Conservation (phyloP, 2,113 vertebrate genomes). For the Panthera tigris region DNA sequence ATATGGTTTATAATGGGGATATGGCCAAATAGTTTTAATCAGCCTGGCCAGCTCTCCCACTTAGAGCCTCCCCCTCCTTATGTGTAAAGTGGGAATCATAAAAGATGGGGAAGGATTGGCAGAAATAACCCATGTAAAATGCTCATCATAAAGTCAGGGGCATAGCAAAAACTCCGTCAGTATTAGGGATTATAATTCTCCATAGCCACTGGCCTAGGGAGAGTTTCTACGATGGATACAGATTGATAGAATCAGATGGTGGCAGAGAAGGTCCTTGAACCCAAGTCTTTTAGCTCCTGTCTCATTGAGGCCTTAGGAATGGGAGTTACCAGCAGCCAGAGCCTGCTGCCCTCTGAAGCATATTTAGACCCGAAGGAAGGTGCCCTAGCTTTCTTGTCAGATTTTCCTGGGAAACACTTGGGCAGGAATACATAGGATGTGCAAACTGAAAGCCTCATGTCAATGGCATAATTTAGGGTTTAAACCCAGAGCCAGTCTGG, state of each 20-base stretch:
- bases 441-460: not conserved
- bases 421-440: not conserved
- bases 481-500: not conserved
- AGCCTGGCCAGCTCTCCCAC: not conserved
- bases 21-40: not conserved
- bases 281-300: not conserved
- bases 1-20: not conserved
- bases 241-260: not conserved
- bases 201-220: not conserved
- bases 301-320: not conserved
- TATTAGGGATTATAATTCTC: not conserved
- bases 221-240: not conserved
- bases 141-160: not conserved
- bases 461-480: not conserved
- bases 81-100: not conserved
- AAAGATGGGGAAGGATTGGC: not conserved
- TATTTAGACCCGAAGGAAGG: not conserved
- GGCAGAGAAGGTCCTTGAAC: not conserved
- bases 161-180: not conserved
- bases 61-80: not conserved
- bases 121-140: not conserved
- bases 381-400: not conserved
- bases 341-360: not conserved
- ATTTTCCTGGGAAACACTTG: constrained; percentile 14
- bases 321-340: not conserved